Evolutionary conservation across 2,113 vertebrate species (phyloP), one percentile per base, ranked within the genome.

Genomic region (Chaetorhynchus papuensis): DNA sequence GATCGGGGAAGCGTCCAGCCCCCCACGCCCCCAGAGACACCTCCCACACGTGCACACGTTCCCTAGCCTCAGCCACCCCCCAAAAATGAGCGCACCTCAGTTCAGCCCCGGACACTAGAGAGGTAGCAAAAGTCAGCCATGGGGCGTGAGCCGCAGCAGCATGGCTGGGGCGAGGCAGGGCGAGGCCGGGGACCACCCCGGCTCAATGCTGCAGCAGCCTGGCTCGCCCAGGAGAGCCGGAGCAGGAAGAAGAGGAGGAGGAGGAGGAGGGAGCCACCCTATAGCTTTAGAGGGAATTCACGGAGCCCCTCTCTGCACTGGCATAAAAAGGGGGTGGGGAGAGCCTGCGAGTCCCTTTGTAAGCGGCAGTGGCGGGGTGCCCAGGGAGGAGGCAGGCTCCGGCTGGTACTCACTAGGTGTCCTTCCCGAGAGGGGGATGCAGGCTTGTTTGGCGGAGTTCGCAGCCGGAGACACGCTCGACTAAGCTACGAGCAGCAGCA

Each of bases 401-500:
- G 87, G 76, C 89, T 64, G 54, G 94, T 98, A 98, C 98, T 98
- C 75, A 98, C 98, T 95, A 96, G 95, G 90, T 90, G 35, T 60
- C 52, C 81, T 92, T 83, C 90, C 96, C 93, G 7, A 92, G 87
- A 57, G 69, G 79, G 94, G 92, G 85, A 91, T 87, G 96, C 92
- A 24, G 95, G 93, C 89, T 93, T 90, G 87, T 95, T 95, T 85
- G 60, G 94, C 59, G 94, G 98, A 97, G 97, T 98, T 97, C 89
- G 96, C 97, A 94, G 97, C 96, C 89, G 95, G 96, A 97, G 98
- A 94, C 96, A 93, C 97, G 97, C 98, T 97, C 83, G 81, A 49
- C 80, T 97, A 92, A 89, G 97, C 97, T 96, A 94, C 88, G 50
- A 87, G 90, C 87, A 89, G 95, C 74, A 37, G 47, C 56, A 11